Evolutionary conservation across 2,797 vertebrate species (phyloP), one percentile per base, ranked within the genome.

Genomic region (Pseudocheirus occidentalis): DNA sequence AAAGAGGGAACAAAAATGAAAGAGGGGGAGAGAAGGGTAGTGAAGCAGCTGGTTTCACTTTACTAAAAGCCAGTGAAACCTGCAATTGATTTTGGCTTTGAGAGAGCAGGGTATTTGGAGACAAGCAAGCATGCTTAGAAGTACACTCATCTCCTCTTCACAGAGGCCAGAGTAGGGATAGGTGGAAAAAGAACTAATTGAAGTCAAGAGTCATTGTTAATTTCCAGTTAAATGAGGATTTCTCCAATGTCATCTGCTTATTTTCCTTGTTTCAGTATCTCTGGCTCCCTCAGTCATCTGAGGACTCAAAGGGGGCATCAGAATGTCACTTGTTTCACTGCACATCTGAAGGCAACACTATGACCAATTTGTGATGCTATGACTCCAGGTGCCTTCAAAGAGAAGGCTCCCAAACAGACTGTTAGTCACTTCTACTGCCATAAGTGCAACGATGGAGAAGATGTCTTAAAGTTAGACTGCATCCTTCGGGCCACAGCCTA

Each of bases 1-100:
- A 94, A 94, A 96, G 53, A 97, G 92, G 58, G 53, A 34, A 89
- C 96, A 96, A 10, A 56, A 95, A 95, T 29, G 52, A 93, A 66
- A 90, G 89, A 94, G 90, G 97, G 95, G 95, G 97, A 94, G 95
- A 94, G 92, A 91, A 56, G 95, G 90, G 90, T 0, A 90, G 55
- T 3, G 16, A 94, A 91, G 55, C 91, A 59, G 54, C 54, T 93
- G 57, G 96, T 98, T 97, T 97, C 96, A 97, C 97, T 94, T 96
- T 98, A 28, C 94, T 97, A 97, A 98, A 97, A 98, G 94, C 96
- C 95, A 96, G 91, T 96, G 97, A 97, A 97, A 95, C 95, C 92
- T 73, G 81, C 91, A 95, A 97, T 95, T 50, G 96, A 98, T 96
- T 97, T 95, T 96, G 96, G 96, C 94, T 97, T 96, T 97, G 94